These are phyloP conservation scores for Zapus hudsonius DNA, from an alignment of 2,113 vertebrate genomes.

Conservation along the genomic window DNA sequence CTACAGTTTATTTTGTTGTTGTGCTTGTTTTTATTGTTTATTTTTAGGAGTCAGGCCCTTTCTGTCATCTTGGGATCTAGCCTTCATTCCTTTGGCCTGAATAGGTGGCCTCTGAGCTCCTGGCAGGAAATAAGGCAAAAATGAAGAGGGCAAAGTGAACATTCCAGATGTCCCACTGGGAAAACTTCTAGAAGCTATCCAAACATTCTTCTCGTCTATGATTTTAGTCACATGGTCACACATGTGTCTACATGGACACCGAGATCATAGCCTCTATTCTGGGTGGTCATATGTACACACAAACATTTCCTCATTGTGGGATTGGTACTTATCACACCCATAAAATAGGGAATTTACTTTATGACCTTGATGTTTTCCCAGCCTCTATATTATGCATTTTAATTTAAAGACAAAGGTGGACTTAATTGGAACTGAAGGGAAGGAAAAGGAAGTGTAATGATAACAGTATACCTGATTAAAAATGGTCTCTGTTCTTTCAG, in stretches of 20 bases:
- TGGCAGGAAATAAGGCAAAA: background rate
- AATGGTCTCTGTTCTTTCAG: background rate
- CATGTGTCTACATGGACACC: background rate
- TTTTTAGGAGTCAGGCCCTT: too few species aligned
- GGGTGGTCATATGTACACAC: background rate
- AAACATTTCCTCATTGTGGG: background rate
- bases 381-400: background rate
- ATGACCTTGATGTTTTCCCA: background rate
- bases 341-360: background rate
- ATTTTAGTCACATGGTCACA: background rate
- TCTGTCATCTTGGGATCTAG: too few species aligned
- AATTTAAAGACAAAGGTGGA: background rate
- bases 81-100: background rate
- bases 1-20: too few species aligned
- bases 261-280: background rate
- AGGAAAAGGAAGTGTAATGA: background rate
- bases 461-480: background rate
- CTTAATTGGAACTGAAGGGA: background rate
- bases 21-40: too few species aligned
- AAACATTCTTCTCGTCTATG: background rate
- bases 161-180: background rate
- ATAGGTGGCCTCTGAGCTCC: background rate
- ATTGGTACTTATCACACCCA: background rate
- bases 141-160: background rate
- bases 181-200: background rate